Evolutionary conservation across 1,140 invertebrate genomes (phyloP).

Genomic region (Harlomillsia oculata): DNA sequence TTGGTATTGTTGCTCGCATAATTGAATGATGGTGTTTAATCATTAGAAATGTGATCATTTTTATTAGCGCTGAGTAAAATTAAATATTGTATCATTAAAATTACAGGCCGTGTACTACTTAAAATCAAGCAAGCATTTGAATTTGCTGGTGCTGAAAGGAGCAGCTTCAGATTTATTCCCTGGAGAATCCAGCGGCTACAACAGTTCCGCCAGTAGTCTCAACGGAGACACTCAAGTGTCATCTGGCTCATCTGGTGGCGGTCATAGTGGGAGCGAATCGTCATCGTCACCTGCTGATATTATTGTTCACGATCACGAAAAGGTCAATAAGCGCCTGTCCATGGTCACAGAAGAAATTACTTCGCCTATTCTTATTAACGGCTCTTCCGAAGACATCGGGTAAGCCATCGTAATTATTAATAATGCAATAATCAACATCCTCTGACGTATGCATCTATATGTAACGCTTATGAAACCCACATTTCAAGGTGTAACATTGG

Average conservation of each 20-base stretch:
- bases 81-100: background rate
- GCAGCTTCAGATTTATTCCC: conserved; percentile 64
- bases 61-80: background rate
- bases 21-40: too few relatives aligned
- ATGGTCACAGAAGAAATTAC: conserved; percentile 53
- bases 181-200: conserved; percentile 67
- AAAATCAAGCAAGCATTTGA: conserved; percentile 61
- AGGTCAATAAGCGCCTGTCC: conserved; percentile 49
- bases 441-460: too few relatives aligned
- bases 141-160: conserved; percentile 60
- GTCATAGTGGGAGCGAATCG: conserved; percentile 13
- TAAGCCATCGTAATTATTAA: too few relatives aligned
- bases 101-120: conserved; percentile 60
- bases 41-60: background rate
- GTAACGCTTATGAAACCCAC: too few relatives aligned
- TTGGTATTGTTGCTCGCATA: too few relatives aligned
- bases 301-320: conserved; percentile 20
- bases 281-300: conserved; percentile 16
- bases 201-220: conserved; percentile 64
- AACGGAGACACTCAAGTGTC: conserved; percentile 49
- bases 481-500: too few relatives aligned
- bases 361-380: too few relatives aligned
- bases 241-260: conserved; percentile 17
- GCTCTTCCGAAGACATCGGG: too few relatives aligned
- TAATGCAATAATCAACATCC: too few relatives aligned